Conservation (phyloP, 1,140 invertebrate species). For the Holotrichia oblita region DNA sequence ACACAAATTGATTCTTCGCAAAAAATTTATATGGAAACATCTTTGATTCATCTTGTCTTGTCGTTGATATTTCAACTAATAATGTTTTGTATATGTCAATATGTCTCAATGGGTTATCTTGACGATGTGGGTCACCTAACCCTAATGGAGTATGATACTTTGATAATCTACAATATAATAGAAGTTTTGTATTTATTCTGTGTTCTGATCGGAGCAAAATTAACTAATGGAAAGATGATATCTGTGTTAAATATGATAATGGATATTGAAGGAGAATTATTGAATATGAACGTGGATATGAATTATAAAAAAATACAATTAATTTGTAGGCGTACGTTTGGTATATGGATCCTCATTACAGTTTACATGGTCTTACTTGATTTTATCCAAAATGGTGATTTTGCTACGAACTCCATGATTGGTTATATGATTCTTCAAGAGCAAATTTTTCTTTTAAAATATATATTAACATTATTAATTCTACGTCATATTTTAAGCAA, state of each 20-base stretch:
- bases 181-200: background rate
- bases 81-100: background rate
- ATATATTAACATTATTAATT: no score
- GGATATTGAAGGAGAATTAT: background rate
- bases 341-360: background rate
- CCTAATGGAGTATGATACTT: background rate
- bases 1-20: no score
- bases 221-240: background rate
- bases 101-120: background rate
- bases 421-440: no score
- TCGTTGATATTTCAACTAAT: background rate
- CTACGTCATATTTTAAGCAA: no score
- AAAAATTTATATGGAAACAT: no score
- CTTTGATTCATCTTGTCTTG: no score
- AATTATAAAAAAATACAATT: background rate
- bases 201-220: background rate
- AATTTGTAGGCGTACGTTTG: background rate
- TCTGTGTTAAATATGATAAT: background rate
- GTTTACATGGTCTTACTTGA: no score
- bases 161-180: background rate
- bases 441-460: no score
- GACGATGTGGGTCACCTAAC: background rate
- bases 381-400: no score
- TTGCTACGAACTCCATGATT: no score
- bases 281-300: background rate